Percentiles rank a stretch among this genome's conserved stretches.
These are phyloP conservation scores for Gracilinanus agilis DNA, from an alignment of 2,113 vertebrate species.

Conservation along the genomic window DNA sequence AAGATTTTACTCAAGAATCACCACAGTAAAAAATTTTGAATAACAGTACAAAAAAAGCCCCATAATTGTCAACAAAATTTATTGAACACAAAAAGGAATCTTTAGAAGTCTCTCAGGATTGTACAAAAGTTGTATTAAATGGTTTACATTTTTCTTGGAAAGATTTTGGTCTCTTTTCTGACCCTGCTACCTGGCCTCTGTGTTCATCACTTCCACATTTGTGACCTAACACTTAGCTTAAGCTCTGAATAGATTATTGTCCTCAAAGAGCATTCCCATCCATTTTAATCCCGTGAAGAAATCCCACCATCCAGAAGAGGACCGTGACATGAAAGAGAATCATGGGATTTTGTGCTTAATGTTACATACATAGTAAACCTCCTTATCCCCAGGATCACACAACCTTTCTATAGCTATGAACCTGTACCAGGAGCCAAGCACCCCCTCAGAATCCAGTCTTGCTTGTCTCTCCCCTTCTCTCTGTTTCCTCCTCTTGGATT, in stretches of 20 bases:
- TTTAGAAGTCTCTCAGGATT: constrained; percentile 5
- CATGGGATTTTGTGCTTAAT: background rate
- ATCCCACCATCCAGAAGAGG: constrained; percentile 43
- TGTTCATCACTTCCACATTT: background rate
- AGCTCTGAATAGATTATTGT: background rate
- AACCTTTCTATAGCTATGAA: background rate
- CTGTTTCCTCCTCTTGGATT: constrained; percentile 26
- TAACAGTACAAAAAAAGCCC: constrained; percentile 21
- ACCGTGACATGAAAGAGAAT: constrained; percentile 23
- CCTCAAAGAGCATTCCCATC: constrained; percentile 45
- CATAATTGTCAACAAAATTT: background rate
- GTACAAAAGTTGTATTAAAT: constrained; percentile 12
- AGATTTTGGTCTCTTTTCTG: background rate
- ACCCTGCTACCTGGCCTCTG: constrained; percentile 9
- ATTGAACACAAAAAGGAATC: background rate
- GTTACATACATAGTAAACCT: background rate
- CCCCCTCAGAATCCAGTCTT: constrained; percentile 6
- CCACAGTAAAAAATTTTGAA: constrained; percentile 34
- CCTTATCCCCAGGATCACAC: background rate
- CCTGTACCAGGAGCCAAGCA: background rate
- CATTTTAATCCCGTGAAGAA: constrained; percentile 46
- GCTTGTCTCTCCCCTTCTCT: constrained; percentile 7
- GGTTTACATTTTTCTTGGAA: constrained; percentile 20
- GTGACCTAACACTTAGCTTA: constrained; percentile 21
- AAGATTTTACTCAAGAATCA: constrained; percentile 35